Conservation (phyloP, 2,888 invertebrate species). For the Sphaerophoria taeniata region DNA sequence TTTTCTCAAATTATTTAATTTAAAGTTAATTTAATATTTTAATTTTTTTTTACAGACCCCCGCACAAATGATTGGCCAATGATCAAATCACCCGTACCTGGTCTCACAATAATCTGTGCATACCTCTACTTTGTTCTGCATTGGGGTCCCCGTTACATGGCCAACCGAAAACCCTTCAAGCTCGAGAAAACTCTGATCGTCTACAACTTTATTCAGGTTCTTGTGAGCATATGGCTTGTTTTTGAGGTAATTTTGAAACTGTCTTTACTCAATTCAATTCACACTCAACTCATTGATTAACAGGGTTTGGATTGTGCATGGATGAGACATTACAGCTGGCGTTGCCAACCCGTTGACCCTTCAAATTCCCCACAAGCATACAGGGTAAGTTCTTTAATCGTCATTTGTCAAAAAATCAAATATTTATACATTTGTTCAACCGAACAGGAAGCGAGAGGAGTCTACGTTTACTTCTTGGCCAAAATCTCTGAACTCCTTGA, state of each 20-base stretch:
- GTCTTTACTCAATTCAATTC: background rate
- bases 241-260: constrained; percentile 78
- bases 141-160: constrained; percentile 95
- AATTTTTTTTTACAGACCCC: constrained; percentile 83
- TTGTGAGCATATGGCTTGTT: constrained; percentile 92
- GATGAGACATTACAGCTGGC: constrained; percentile 93
- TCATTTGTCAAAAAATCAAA: background rate
- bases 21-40: background rate
- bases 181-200: constrained; percentile 90
- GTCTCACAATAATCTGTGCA: constrained; percentile 86
- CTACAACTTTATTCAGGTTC: constrained; percentile 95
- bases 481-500: constrained; percentile 96
- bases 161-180: constrained; percentile 92
- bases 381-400: constrained; percentile 85
- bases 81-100: constrained; percentile 88
- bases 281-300: background rate
- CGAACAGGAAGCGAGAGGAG: constrained; percentile 87
- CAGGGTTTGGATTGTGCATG: constrained; percentile 90
- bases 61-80: constrained; percentile 87
- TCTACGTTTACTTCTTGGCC: constrained; percentile 93
- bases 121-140: constrained; percentile 89
- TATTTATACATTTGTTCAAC: background rate
- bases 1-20: background rate
- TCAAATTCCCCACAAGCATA: constrained; percentile 90
- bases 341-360: constrained; percentile 95